A percentile compares a stretch with the other conserved stretches of the same genome.
phyloP scores from a whole-genome alignment of 2,888 invertebrate genomes.

The Dryadula phaetusa region DNA sequence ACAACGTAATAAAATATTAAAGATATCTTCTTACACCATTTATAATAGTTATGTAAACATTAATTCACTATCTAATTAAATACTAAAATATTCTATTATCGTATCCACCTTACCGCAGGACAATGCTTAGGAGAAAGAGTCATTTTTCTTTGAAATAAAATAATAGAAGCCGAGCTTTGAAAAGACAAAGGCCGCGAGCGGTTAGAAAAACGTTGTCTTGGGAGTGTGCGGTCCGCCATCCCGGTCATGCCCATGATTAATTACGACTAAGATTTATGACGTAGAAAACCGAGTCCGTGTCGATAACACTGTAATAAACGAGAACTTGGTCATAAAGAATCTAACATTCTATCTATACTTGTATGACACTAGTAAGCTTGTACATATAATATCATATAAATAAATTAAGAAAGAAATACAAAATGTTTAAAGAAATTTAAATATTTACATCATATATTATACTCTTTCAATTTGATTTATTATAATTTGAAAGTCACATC shows the following conservation, averaged over 20 bases:
- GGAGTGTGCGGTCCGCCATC: constrained; percentile 50
- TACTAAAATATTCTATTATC: constrained; percentile 10
- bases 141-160: constrained; percentile 47
- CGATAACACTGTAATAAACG: constrained; percentile 49
- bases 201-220: constrained; percentile 54
- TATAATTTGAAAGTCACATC: constrained; percentile 1
- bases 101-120: constrained; percentile 18
- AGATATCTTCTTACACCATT: neutral
- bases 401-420: too few relatives aligned
- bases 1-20: too few relatives aligned
- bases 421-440: too few relatives aligned
- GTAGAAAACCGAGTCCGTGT: constrained; percentile 52
- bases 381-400: neutral
- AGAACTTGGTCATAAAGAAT: constrained; percentile 29
- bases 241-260: constrained; percentile 57
- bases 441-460: too few relatives aligned
- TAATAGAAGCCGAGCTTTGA: constrained; percentile 44
- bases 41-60: neutral
- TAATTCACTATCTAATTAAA: constrained; percentile 33
- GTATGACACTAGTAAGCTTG: neutral
- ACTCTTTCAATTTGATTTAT: neutral
- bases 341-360: constrained; percentile 11
- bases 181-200: constrained; percentile 51
- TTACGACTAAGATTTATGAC: constrained; percentile 58
- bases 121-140: constrained; percentile 25